phyloP scores from a whole-genome alignment of 2,888 invertebrate species.

The Gastrophysa polygoni region DNA sequence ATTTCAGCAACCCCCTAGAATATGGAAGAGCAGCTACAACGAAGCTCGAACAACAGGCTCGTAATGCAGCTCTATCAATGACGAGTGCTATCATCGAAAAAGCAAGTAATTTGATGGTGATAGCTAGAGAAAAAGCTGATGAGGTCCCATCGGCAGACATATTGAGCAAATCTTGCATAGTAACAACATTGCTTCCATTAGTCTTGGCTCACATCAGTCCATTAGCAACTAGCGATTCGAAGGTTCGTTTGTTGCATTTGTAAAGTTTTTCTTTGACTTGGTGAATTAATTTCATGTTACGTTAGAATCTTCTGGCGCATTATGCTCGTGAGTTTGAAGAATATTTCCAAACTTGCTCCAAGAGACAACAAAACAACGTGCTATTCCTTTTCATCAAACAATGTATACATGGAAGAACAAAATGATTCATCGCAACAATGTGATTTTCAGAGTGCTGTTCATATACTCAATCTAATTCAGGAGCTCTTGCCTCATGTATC shows the following conservation, averaged over 20 bases:
- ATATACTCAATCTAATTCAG: conserved; percentile 84
- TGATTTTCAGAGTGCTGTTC: conserved; percentile 74
- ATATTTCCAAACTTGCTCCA: no score
- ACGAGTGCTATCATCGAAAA: conserved; percentile 79
- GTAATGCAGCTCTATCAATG: conserved; percentile 75
- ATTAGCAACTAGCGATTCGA: conserved; percentile 79
- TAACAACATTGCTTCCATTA: conserved; percentile 81
- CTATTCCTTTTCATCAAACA: no score
- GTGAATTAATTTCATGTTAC: no score
- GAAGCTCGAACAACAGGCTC: conserved; percentile 62
- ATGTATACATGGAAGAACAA: no score
- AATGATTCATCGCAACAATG: background rate
- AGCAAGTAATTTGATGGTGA: conserved; percentile 76
- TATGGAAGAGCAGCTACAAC: conserved; percentile 52
- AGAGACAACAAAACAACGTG: no score
- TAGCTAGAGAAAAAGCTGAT: conserved; percentile 74
- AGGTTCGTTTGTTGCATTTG: conserved; percentile 59
- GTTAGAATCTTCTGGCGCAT: no score
- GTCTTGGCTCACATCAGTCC: conserved; percentile 86
- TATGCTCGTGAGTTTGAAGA: no score
- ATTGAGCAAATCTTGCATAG: conserved; percentile 65
- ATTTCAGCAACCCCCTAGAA: conserved; percentile 55
- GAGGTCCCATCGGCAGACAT: conserved; percentile 64
- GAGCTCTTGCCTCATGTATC: conserved; percentile 88
- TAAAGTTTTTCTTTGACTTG: no score